Conservation (phyloP, 2,888 invertebrate genomes). For the Oegoconia quadripuncta region DNA sequence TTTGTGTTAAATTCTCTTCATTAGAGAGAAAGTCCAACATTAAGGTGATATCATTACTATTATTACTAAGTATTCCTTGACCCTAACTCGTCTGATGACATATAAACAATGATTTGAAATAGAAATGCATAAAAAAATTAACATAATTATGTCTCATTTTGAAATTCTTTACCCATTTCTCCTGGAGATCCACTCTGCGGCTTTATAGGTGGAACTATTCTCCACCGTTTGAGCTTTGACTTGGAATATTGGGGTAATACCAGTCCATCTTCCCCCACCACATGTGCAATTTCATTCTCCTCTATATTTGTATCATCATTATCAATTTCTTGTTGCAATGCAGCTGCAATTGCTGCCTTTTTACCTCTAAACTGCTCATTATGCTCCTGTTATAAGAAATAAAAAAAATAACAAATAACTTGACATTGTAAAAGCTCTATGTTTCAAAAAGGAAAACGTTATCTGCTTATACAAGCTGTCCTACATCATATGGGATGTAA, state of each 20-base stretch:
- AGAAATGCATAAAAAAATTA: too few species aligned
- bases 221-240: constrained; percentile 83
- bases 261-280: constrained; percentile 55
- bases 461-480: too few species aligned
- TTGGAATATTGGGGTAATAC: constrained; percentile 51
- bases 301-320: constrained; percentile 60
- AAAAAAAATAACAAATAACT: not conserved
- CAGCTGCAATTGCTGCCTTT: constrained; percentile 69
- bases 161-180: constrained; percentile 86
- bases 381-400: constrained; percentile 22
- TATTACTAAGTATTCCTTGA: too few species aligned
- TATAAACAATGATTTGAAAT: too few species aligned
- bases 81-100: too few species aligned
- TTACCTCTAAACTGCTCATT: constrained; percentile 61
- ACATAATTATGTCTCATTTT: too few species aligned
- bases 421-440: not conserved
- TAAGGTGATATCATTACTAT: too few species aligned
- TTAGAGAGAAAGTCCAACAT: too few species aligned
- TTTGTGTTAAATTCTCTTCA: too few species aligned
- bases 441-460: too few species aligned
- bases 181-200: constrained; percentile 87
- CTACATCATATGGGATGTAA: too few species aligned
- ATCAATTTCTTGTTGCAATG: constrained; percentile 44
- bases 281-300: constrained; percentile 54
- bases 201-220: constrained; percentile 83